Evolutionary conservation across 92 coral and sea anemone genomes (phyloP), one percentile per base, ranked within the genome.

Genomic region (Bergia sp.): DNA sequence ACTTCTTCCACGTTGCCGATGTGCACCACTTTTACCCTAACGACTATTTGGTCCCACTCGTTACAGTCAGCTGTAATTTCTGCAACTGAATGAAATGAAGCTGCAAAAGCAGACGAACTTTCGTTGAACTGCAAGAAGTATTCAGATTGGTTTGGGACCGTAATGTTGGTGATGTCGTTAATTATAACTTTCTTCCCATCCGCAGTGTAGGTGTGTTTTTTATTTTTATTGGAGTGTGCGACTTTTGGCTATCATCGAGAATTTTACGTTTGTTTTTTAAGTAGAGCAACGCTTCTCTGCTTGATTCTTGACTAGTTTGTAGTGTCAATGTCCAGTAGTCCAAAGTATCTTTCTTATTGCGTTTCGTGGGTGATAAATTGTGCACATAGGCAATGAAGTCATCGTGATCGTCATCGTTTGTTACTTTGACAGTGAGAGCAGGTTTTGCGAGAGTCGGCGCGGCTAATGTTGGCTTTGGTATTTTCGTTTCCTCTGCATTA

Each of bases 131-230:
- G 77, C 18, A 73, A 73, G 44, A 18, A 73, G 37, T 73, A 37
- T 9, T 37, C 77, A 37, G 77, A 10, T 73, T 37, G 43, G 15
- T 36, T 72, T 72, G 76, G 76, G 76, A 39, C 16, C 7, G 16
- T 72, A 72, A 72, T 72, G 41, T 72, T 72, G 41, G 13, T 72
- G 42, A 72, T 7, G 42, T 71, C 41, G 42, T 71, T 36, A 29
- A 29, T 71, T 29, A 71, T 71, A 71, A 71, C 41, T 77, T 93
- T 93, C 40, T 57, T 53, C 41, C 85, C 71, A 43, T 93, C 93
- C 4, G 61, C 82, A 18, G 93, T 91, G 53, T 37, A 79, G 41
- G 93, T 89, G 65, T 82, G 89, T 40, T 80, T 66, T 61, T 73
- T 77, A 91, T 82, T 76, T 93, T 29, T 29, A 29, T 29, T 29